Percentiles rank a stretch among this genome's conserved stretches.
phyloP scores from a whole-genome alignment of 23 tunicate species.

The Oikopleura albicans region DNA sequence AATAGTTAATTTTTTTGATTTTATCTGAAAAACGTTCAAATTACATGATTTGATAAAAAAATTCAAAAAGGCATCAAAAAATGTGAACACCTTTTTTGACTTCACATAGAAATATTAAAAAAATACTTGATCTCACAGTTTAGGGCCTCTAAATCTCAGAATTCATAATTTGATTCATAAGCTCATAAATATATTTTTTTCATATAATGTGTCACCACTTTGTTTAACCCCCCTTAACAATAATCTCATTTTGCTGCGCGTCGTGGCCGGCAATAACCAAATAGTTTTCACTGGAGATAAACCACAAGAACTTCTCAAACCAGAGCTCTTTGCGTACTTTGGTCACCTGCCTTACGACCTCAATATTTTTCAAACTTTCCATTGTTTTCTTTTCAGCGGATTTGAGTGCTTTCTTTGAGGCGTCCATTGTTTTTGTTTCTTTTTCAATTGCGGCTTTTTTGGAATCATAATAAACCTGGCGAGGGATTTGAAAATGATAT shows the following conservation, averaged over 20 bases:
- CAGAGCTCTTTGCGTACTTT: slow-evolving; percentile 25
- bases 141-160: too few species aligned
- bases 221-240: slow-evolving; percentile 69
- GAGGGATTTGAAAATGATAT: too few species aligned
- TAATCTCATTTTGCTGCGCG: slow-evolving; percentile 82
- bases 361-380: slow-evolving; percentile 40
- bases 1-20: too few species aligned
- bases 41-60: too few species aligned
- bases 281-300: slow-evolving; percentile 66
- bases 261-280: slow-evolving; percentile 79
- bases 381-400: slow-evolving; percentile 84
- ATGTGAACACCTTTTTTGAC: too few species aligned
- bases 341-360: background rate
- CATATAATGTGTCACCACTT: too few species aligned
- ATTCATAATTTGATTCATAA: too few species aligned
- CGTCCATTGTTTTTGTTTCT: slow-evolving; percentile 65
- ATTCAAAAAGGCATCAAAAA: too few species aligned
- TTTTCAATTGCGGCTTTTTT: slow-evolving; percentile 51
- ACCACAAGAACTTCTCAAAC: slow-evolving; percentile 95
- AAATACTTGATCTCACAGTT: too few species aligned
- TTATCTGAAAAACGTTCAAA: too few species aligned
- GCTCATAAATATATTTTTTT: too few species aligned
- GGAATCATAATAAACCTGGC: slow-evolving; percentile 43
- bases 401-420: slow-evolving; percentile 71
- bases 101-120: too few species aligned